Percentiles rank a stretch among this genome's conserved stretches.
Conservation (phyloP, 2,888 invertebrate species). For the Cosmorhoe ocellata region DNA sequence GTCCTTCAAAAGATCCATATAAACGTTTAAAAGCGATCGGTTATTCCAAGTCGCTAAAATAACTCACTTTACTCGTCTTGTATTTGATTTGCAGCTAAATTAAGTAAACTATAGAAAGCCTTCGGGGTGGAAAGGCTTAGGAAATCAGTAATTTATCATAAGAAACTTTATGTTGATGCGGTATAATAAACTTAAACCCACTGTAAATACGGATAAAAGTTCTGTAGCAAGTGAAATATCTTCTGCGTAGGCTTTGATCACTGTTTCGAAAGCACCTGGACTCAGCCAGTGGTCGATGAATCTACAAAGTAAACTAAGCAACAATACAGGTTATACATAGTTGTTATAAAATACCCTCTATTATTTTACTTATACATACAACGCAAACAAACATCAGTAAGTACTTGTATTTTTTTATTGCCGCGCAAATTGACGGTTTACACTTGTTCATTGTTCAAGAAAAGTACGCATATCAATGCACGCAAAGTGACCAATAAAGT, state of each 20-base stretch:
- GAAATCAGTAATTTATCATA: slow-evolving; percentile 32
- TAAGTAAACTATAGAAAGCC: slow-evolving; percentile 39
- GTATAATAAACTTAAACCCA: slow-evolving; percentile 11
- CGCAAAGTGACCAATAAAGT: background rate
- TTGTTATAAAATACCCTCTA: background rate
- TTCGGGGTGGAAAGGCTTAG: slow-evolving; percentile 38
- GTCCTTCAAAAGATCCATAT: slow-evolving; percentile 16
- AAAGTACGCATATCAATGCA: too few species aligned
- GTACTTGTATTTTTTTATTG: too few species aligned
- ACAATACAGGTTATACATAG: background rate
- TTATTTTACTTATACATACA: too few species aligned
- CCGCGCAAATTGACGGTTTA: too few species aligned
- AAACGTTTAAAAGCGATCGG: slow-evolving; percentile 20
- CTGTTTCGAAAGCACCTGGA: slow-evolving; percentile 38
- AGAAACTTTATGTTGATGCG: background rate
- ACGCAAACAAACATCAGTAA: too few species aligned
- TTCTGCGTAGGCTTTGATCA: slow-evolving; percentile 46
- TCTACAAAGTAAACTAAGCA: slow-evolving; percentile 17
- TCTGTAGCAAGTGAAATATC: background rate
- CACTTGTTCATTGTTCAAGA: too few species aligned
- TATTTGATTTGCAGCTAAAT: slow-evolving; percentile 43
- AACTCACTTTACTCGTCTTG: slow-evolving; percentile 35
- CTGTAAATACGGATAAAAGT: slow-evolving; percentile 1
- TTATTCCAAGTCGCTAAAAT: slow-evolving; percentile 33
- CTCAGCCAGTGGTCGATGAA: slow-evolving; percentile 12